A percentile compares a stretch with the other conserved stretches of the same genome.
These are phyloP conservation scores for Malaclemys terrapin DNA, from an alignment of 2,113 vertebrate species.

Conservation along the genomic window DNA sequence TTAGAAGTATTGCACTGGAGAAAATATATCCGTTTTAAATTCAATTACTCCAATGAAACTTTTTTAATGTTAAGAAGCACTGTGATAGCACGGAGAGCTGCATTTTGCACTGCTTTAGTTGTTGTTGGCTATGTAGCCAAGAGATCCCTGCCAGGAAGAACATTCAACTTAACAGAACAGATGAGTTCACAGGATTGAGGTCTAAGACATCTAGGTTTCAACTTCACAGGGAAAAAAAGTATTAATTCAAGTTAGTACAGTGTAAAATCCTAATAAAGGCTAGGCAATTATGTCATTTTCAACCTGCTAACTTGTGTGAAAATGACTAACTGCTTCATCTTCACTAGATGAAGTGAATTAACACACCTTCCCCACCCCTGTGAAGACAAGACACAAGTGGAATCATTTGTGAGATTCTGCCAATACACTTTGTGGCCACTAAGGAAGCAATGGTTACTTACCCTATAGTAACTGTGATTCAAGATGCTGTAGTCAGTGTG, in stretches of 20 bases:
- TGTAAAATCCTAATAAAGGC: not conserved
- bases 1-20: not conserved
- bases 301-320: not conserved
- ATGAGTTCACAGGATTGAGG: not conserved
- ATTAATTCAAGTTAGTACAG: not conserved
- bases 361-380: not conserved
- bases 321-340: not conserved
- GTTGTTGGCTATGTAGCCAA: not conserved
- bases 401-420: not conserved
- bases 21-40: not conserved
- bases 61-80: not conserved
- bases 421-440: not conserved
- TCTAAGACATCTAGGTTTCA: not conserved
- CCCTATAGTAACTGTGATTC: not conserved
- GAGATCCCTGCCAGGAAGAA: not conserved
- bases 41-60: not conserved
- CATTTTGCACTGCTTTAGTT: not conserved
- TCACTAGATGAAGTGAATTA: not conserved
- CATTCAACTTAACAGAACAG: not conserved
- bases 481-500: not conserved
- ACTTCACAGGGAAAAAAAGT: not conserved
- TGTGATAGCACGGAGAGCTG: not conserved
- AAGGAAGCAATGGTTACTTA: not conserved
- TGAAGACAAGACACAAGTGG: not conserved
- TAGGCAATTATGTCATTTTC: not conserved